Conservation (phyloP, 2,797 vertebrate species). For the Siniperca undulata region DNA sequence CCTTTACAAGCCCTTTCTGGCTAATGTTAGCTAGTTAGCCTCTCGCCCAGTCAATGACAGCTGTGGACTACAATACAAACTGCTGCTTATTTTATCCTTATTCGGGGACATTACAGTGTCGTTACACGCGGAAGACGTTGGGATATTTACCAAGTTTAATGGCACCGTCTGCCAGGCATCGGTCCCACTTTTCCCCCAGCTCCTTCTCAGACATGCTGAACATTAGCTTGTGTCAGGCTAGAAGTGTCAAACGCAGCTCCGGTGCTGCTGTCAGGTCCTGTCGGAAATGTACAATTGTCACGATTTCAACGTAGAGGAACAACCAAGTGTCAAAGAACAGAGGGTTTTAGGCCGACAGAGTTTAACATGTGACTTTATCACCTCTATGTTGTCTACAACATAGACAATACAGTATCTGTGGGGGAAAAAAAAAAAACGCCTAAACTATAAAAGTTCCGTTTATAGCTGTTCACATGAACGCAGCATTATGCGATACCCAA, state of each 20-base stretch:
- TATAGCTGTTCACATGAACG: not conserved
- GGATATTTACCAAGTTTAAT: slow-evolving; percentile 85
- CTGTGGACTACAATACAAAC: slow-evolving; percentile 14
- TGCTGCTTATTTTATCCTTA: not conserved
- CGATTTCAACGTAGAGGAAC: not conserved
- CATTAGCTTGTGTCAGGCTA: slow-evolving; percentile 60
- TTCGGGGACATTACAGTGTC: not conserved
- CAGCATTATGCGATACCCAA: slow-evolving; percentile 2
- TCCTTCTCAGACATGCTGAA: slow-evolving; percentile 86
- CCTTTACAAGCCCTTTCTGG: slow-evolving; percentile 69
- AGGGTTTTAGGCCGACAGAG: fast-evolving
- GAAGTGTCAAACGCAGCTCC: slow-evolving; percentile 57
- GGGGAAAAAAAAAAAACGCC: fast-evolving
- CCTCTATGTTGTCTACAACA: fast-evolving
- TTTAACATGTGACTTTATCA: fast-evolving
- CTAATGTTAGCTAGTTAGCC: slow-evolving; percentile 73
- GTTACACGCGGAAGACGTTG: not conserved
- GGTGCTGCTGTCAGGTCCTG: slow-evolving; percentile 51
- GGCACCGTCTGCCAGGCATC: slow-evolving; percentile 84
- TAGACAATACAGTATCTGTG: not conserved
- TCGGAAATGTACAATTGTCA: not conserved
- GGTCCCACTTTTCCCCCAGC: slow-evolving; percentile 86
- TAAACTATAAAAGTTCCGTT: fast-evolving
- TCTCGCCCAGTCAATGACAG: slow-evolving; percentile 71
- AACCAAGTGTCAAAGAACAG: too few relatives aligned